Evolutionary conservation across 2,888 invertebrate genomes (phyloP), one percentile per base, ranked within the genome.

Genomic region (Strigamia transsilvanica): DNA sequence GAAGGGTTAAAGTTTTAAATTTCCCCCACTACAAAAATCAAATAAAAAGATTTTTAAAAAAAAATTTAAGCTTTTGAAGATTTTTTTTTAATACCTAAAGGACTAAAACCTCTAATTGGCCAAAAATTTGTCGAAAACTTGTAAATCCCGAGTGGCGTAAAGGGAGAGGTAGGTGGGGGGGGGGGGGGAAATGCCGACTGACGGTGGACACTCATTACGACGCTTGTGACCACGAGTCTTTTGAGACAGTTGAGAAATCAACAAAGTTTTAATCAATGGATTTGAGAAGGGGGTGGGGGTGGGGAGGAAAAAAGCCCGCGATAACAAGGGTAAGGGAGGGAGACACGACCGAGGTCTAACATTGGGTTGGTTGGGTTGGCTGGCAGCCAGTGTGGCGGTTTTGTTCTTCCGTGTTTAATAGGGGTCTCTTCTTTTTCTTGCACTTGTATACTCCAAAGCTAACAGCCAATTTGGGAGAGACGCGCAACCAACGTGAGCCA

Each of bases 381-480:
- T 51, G 46, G 42, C 80, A 42, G 42, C 41, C 32, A 51, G 80
- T 32, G 32, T 51, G 46, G 79, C 80, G 80, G 32, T 32, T 32
- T 32, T 51, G 46, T 51, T 51, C 80, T 80, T 27, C 66, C 81
- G 61, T 81, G 81, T 81, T 81, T 81, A 81, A 81, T 81, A 81
- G 81, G 81, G 32, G 32, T 21, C 21, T 34, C 66, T 61, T 51
- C 18, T 51, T 51, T 41, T 46, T 51, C 23, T 32, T 41, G 32
- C 61, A 27, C 61, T 34, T 18, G 32, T 81, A 77, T 27, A 73
- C 73, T 73, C 32, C 73, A 73, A 73, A 73, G 73, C 73, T 73
- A 81, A 81, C 81, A 81, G 81, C 81, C 81, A 81, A 81, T 81
- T 81, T 81, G 81, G 81, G 66, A 66, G 81, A 81, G 32, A 81